Evolutionary conservation across 2,797 vertebrate genomes (phyloP).

Genomic region (Pantherophis vulpinus): DNA sequence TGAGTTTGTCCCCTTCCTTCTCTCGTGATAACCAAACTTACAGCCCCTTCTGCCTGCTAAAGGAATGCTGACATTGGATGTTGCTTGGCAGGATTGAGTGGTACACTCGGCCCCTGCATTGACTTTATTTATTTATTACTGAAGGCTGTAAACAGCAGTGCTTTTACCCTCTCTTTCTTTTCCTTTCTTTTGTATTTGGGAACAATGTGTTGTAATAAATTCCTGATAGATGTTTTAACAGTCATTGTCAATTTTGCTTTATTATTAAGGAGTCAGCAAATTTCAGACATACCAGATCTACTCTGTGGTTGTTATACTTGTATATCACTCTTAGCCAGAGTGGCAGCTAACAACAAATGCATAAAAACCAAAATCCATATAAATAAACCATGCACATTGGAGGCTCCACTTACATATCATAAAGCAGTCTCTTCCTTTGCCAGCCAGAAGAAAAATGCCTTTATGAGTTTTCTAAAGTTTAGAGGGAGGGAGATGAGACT

Average conservation of each 20-base stretch:
- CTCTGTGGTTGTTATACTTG: background rate
- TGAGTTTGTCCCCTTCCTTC: background rate
- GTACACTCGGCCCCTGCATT: slow-evolving; percentile 52
- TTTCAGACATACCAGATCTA: background rate
- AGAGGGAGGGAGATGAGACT: background rate
- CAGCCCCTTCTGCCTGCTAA: slow-evolving; percentile 27
- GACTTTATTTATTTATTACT: slow-evolving; percentile 64
- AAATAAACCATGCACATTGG: background rate
- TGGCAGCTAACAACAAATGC: background rate
- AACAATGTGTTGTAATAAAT: slow-evolving; percentile 80
- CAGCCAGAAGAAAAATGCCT: background rate
- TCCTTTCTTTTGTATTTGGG: slow-evolving; percentile 77
- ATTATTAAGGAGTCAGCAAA: slow-evolving; percentile 21
- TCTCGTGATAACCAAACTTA: slow-evolving; percentile 3
- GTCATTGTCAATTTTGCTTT: slow-evolving; percentile 55
- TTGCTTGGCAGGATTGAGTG: slow-evolving; percentile 1
- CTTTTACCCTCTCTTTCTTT: slow-evolving; percentile 63
- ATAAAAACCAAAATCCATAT: background rate
- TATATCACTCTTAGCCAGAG: background rate
- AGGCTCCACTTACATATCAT: background rate
- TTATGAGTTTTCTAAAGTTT: background rate
- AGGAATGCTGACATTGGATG: slow-evolving; percentile 9
- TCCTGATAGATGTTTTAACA: slow-evolving; percentile 73
- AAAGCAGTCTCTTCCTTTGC: background rate
- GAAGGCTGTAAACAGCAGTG: slow-evolving; percentile 65